Evolutionary conservation across 2,797 vertebrate species (phyloP).

Genomic region (Myotis findleyi): DNA sequence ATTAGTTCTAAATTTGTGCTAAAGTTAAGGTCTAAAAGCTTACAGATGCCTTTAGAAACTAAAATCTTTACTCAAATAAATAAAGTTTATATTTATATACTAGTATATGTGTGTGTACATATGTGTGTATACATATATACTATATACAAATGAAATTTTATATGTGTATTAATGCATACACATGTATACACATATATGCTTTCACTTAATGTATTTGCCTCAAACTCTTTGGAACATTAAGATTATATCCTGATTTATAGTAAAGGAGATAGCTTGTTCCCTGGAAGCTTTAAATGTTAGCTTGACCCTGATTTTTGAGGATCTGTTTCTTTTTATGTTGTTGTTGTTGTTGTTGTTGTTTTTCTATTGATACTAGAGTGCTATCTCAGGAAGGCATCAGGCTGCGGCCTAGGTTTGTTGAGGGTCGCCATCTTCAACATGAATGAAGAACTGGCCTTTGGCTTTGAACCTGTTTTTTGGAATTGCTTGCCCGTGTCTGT

Average conservation of each 20-base stretch:
- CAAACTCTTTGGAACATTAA: slow-evolving; percentile 37
- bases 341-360: rapidly evolving
- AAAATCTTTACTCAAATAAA: slow-evolving; percentile 36
- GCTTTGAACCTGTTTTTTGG: neutral
- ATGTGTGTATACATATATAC: neutral
- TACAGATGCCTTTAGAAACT: slow-evolving; percentile 66
- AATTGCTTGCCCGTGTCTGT: neutral
- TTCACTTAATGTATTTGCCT: neutral
- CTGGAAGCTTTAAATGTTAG: slow-evolving; percentile 65
- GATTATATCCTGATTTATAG: slow-evolving; percentile 1
- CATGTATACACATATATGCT: neutral
- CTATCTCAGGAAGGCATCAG: slow-evolving; percentile 39
- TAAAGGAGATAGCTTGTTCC: slow-evolving; percentile 67
- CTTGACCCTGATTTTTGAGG: slow-evolving; percentile 73
- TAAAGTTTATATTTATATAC: neutral
- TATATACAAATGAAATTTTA: neutral
- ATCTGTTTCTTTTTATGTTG: neutral
- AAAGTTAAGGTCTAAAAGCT: slow-evolving; percentile 20
- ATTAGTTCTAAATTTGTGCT: neutral
- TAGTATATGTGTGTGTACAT: neutral
- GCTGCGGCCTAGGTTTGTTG: slow-evolving; percentile 34
- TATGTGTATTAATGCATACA: neutral
- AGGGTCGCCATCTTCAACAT: neutral
- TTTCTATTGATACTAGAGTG: neutral
- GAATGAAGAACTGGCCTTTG: neutral